Evolutionary conservation across 2,113 vertebrate genomes (phyloP).

Genomic region (Suricata suricatta): DNA sequence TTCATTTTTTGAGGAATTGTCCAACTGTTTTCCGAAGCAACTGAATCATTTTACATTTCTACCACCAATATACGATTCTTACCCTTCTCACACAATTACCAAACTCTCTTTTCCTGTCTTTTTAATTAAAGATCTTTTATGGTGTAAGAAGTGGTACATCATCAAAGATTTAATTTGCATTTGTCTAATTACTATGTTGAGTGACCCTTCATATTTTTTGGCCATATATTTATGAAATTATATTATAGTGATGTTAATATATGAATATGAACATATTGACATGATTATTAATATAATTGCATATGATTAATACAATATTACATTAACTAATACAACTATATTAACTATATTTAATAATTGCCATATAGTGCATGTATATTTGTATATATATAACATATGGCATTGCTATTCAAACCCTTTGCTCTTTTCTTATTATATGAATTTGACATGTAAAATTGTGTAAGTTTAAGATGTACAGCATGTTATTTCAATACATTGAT

Average conservation of each 20-base stretch:
- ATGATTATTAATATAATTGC: neutral
- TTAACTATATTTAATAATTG: neutral
- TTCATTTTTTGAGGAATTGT: neutral
- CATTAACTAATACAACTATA: neutral
- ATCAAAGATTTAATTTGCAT: neutral
- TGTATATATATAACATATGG: neutral
- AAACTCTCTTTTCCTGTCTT: neutral
- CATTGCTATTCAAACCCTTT: neutral
- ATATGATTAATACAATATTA: neutral
- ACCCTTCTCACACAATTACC: neutral
- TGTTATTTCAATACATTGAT: neutral
- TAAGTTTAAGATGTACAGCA: neutral
- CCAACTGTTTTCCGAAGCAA: neutral
- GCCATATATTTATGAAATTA: neutral
- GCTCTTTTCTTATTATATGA: neutral
- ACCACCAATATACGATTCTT: neutral
- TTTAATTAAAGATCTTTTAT: neutral
- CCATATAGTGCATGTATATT: neutral
- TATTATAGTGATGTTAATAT: neutral
- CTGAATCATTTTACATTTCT: neutral
- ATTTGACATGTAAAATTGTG: neutral
- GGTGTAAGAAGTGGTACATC: neutral
- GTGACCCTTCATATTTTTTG: neutral
- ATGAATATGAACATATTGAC: neutral
- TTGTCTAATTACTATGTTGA: neutral